Conservation (phyloP, 2,113 vertebrate genomes). For the Sturnus vulgaris region DNA sequence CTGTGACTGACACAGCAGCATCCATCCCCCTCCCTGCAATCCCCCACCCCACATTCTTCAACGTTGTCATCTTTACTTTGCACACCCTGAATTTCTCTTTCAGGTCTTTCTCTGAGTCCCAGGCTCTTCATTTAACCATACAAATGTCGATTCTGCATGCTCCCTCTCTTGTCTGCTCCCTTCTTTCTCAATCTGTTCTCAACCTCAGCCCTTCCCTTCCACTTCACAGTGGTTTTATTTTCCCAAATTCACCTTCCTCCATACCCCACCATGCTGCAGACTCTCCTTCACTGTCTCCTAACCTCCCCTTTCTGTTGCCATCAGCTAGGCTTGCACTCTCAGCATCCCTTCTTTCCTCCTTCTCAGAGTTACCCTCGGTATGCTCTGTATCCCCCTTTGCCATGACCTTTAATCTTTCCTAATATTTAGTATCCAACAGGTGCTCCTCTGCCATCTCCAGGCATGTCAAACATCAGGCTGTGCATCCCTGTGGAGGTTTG, state of each 20-base stretch:
- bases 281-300: not conserved
- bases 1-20: not conserved
- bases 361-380: not conserved
- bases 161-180: not conserved
- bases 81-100: not conserved
- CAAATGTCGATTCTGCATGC: not conserved
- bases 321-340: not conserved
- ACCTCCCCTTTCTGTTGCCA: not conserved
- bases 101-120: not conserved
- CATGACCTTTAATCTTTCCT: not conserved
- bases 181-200: not conserved
- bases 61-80: rapidly evolving
- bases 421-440: not conserved
- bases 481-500: not conserved
- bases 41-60: not conserved
- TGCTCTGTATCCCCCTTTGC: not conserved
- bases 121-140: not conserved
- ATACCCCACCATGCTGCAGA: not conserved
- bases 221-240: not conserved
- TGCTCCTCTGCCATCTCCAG: not conserved
- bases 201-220: not conserved
- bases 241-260: not conserved
- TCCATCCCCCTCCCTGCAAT: not conserved
- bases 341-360: not conserved
- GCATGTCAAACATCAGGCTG: not conserved